Evolutionary conservation across 2,113 vertebrate species (phyloP).

Genomic region (Neogale vison): DNA sequence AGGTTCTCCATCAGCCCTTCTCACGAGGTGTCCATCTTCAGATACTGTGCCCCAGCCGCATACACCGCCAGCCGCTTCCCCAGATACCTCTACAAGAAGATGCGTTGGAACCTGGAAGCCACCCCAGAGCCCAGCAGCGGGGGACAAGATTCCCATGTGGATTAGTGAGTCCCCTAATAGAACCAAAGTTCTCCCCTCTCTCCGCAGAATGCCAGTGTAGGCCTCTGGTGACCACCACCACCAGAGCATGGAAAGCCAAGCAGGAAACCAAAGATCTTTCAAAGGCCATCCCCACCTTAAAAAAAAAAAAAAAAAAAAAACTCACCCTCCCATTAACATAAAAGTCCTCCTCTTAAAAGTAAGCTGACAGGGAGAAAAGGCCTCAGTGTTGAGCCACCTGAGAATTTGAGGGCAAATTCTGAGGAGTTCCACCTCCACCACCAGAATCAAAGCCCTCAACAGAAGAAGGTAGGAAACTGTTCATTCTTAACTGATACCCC

Average conservation of each 20-base stretch:
- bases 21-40: conserved; percentile 85
- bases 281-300: neutral
- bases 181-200: neutral
- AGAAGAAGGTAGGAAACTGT: neutral
- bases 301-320: neutral
- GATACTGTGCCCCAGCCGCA: conserved; percentile 84
- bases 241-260: neutral
- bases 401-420: conserved; percentile 8
- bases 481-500: neutral
- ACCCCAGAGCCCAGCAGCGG: neutral
- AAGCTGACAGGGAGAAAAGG: neutral
- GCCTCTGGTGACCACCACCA: neutral
- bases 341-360: conserved; percentile 3
- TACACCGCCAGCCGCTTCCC: conserved; percentile 81
- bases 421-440: neutral
- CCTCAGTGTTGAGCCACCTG: neutral
- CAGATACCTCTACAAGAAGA: conserved; percentile 87
- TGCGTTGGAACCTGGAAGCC: conserved; percentile 91
- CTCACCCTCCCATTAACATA: conserved; percentile 6
- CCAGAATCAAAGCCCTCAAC: neutral
- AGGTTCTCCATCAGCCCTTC: conserved; percentile 80
- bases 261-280: neutral
- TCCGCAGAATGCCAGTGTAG: neutral
- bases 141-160: conserved; percentile 68
- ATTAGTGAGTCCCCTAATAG: conserved; percentile 86